Base-by-base conservation (phyloP, 2,113 vertebrate species). In the Lepus europaeus region DNA sequence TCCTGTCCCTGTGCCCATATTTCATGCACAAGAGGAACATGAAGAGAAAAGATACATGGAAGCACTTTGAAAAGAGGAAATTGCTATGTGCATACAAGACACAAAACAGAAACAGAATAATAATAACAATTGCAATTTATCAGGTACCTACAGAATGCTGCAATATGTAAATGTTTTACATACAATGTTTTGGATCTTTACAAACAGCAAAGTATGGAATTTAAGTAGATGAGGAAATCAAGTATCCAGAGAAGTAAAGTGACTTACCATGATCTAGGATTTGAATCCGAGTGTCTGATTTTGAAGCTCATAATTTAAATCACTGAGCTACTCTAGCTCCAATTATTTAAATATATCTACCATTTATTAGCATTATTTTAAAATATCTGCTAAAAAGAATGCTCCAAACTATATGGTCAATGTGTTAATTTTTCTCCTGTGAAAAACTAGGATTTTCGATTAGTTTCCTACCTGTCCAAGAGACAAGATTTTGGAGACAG, bases 371-470 rank as follows among this genome's bases (percentile, higher is more conserved):
- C 12, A 76, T 70, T 82, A 93, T 77, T 90, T 92, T 2, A 17
- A 96, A 92, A 78, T 74, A 23, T 81, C 22, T 70, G 33, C 73
- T 83, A 84, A 95, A 77, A 72, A 68, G 14, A 84, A 94, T 69
- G n/a, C 14, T 94, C 29, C 27, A 90, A 79, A 51, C 85, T 90
- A 90, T 31, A 45, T n/a, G 39, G 27, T 51, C 29, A 51, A 25
- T 79, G 27, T 95, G 66, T 89, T 89, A 89, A 33, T 36, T 77
- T 91, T 83, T 70, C 19, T 89, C 16, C 73, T 73, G 70, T 72
- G 39, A 87, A 96, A 94, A 93, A n/a, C 61, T 39, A 87, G 81
- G 53, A 82, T 73, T 92, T 89, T 78, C 74, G 16, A 87, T 92
- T 27, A 59, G 49, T 90, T 95, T 63, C 31, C 68, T 95, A 61